Evolutionary conservation across 2,888 invertebrate species (phyloP), one percentile per base, ranked within the genome.

Genomic region (Allacma fusca): DNA sequence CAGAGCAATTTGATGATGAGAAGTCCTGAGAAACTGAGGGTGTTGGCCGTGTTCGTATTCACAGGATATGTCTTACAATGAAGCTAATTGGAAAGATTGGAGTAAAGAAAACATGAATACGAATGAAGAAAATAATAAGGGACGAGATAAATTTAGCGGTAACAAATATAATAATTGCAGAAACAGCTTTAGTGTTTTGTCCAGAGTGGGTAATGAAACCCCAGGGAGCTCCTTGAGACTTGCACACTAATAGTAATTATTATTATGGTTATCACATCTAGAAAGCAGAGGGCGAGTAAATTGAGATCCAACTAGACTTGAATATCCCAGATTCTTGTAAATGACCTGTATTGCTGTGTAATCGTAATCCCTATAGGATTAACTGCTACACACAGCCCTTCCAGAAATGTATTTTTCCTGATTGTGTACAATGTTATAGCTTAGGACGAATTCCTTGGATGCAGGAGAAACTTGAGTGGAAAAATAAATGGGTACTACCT

Each of bases 401-500:
- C 40, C n/a, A n/a, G n/a, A 40, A 5, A 9, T 40, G 13, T 40
- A 40, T 13, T 40, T 9, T 40, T 13, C 13, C 7, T 40, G 40
- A 40, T 13, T 40, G 5, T 40, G 5, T 13, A 9, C 13, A 40
- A 9, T 40, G 5, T 40, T 40, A 13, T 40, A 40, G 40, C n/a
- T 40, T 40, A 40, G 40, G 40, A 40, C 40, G 40, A n/a, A n/a
- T n/a, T 40, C 40, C 13, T 13, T 13, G 40, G 40, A 40, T 40
- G 13, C 40, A 13, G 13, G 7, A 40, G 5, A 5, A 40, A 40
- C 40, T 40, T 5, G 40, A 40, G 40, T 21, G 23, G 69, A 40
- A 57, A 71, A 19, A 44, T 5, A 26, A 19, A 57, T 50, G 71
- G 50, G 50, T 57, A 43, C 23, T 71, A 71, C 71, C 50, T 71